Conservation (phyloP, 2,113 vertebrate genomes). For the Vulpes vulpes region DNA sequence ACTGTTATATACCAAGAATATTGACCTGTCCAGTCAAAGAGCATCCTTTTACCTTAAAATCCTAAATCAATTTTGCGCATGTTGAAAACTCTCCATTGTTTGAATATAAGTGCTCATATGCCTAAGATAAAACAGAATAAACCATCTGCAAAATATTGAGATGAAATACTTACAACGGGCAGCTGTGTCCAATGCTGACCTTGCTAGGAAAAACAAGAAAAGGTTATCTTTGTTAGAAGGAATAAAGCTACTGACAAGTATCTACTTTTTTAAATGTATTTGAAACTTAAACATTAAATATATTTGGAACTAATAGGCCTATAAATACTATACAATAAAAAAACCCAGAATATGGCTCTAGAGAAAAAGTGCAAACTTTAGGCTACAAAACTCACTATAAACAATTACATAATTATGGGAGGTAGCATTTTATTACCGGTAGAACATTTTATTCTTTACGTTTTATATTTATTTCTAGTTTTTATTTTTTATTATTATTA, state of each 20-base stretch:
- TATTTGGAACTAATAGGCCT: background rate
- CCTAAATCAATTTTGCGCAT: background rate
- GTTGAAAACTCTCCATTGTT: background rate
- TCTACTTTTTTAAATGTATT: slow-evolving; percentile 36
- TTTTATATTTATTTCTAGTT: slow-evolving; percentile 27
- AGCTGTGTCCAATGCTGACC: slow-evolving; percentile 87
- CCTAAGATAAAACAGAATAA: background rate
- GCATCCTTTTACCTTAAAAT: background rate
- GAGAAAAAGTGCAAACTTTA: background rate
- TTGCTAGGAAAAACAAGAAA: slow-evolving; percentile 86
- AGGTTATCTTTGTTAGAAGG: slow-evolving; percentile 64
- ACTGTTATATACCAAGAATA: background rate
- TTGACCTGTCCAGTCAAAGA: background rate
- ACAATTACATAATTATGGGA: background rate
- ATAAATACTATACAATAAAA: slow-evolving; percentile 36
- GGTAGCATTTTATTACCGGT: background rate
- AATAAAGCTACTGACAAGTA: slow-evolving; percentile 43
- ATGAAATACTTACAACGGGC: slow-evolving; percentile 90
- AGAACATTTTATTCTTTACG: background rate
- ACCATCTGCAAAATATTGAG: slow-evolving; percentile 24
- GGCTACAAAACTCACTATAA: slow-evolving; percentile 7
- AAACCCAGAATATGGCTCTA: background rate
- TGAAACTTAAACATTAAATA: slow-evolving; percentile 28
- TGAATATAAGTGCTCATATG: background rate
- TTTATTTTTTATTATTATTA: background rate